Evolutionary conservation across 2,888 invertebrate genomes (phyloP), one percentile per base, ranked within the genome.

Genomic region (Ormyrus pomaceus): DNA sequence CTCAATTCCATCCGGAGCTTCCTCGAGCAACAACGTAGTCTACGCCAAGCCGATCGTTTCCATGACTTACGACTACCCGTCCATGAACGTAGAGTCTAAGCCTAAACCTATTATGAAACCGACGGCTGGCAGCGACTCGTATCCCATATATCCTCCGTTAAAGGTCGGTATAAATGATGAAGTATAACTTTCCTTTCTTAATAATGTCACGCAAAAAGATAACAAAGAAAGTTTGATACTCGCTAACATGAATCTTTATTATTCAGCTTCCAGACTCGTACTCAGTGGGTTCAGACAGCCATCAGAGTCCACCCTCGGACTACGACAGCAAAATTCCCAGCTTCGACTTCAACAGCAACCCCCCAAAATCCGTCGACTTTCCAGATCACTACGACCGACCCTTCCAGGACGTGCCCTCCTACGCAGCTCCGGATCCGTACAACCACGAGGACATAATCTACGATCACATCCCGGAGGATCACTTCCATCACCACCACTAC

Each of bases 391-490:
- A 83, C 59, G 84, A 86, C 64, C 85, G 84, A 59, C 72, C 85
- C 72, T 76, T 77, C 55, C 59, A 64, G 0, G 48, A 73, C 9
- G 46, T 7, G 2, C 72, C 80, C 45, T 87, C 91, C 62, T 92
- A 86, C 84, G 86, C 19, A 19, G 19, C 89, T 77, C 91, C 84
- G 13, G 82, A 91, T 56, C 90, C 89, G 1, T 89, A 91, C 51
- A 82, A 87, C 70, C 90, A 91, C 58, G 91, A 92, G 10, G 82
- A 83, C 0, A 56, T 85, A 46, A 82, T 76, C 66, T 87, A 83
- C 83, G 92, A 92, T 8, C 90, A 91, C 45, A 92, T 86, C 91
- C 80, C 83, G 48, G 87, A 88, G 75, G 88, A 89, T 64, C 71
- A 86, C 53, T 92, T 88, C 61, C 87, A 89, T n/a, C 68, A 80